These are phyloP conservation scores for Bubo blakistoni DNA, from an alignment of 2,113 vertebrate genomes.

Conservation along the genomic window DNA sequence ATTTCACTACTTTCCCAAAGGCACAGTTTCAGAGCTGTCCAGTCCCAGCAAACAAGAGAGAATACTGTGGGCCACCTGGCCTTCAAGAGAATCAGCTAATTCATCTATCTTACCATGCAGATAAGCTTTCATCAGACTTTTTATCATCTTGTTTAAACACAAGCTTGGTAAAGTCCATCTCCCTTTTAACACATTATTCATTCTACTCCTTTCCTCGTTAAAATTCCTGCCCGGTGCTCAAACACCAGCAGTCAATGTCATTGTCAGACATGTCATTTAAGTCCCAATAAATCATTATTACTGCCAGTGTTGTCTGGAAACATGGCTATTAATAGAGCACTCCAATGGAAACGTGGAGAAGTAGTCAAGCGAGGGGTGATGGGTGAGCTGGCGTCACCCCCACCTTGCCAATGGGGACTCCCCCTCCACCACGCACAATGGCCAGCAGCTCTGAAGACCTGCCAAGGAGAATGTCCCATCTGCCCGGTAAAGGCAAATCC, in stretches of 20 bases:
- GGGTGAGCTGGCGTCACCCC: background rate
- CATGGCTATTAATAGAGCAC: background rate
- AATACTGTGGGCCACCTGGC: background rate
- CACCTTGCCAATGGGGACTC: background rate
- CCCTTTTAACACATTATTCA: background rate
- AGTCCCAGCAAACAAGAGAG: background rate
- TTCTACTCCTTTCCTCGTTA: conserved; percentile 18
- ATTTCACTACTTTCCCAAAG: background rate
- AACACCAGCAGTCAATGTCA: conserved; percentile 25
- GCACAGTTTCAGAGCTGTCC: background rate
- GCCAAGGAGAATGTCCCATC: background rate
- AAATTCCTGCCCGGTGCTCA: conserved; percentile 22
- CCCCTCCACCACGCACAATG: background rate
- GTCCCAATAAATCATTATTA: conserved; percentile 30
- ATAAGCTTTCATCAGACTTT: conserved; percentile 16
- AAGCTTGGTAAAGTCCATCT: background rate
- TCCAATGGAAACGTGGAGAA: background rate
- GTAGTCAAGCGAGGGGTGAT: background rate
- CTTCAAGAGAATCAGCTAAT: background rate
- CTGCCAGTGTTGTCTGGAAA: conserved; percentile 11
- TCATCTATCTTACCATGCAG: background rate
- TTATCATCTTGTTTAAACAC: conserved; percentile 30
- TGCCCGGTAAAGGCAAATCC: background rate
- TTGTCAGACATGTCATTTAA: conserved; percentile 30
- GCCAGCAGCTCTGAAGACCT: background rate